Evolutionary conservation across 2,888 invertebrate genomes (phyloP).

Genomic region (Leucophenga maculata): DNA sequence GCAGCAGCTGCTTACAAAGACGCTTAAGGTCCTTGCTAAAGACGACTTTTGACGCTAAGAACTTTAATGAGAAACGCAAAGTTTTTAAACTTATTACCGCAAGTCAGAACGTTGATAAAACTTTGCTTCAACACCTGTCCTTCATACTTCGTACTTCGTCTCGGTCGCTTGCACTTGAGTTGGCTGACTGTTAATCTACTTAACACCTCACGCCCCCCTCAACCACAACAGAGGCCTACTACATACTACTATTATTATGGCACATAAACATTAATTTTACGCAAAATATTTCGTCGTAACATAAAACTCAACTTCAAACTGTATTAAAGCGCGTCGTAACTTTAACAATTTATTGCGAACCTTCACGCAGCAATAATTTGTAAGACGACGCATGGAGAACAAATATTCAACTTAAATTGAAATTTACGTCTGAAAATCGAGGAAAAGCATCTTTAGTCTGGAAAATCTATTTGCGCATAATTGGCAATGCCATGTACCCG

Average conservation of each 20-base stretch:
- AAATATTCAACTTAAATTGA: not conserved
- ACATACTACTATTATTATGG: not conserved
- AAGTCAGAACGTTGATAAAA: constrained; percentile 29
- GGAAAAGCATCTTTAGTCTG: not conserved
- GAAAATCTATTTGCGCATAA: constrained; percentile 13
- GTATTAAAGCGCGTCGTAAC: constrained; percentile 28
- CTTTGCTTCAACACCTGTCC: constrained; percentile 5
- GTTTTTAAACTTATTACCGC: constrained; percentile 63
- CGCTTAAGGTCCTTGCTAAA: not conserved
- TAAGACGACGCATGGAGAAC: not conserved
- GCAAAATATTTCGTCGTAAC: not conserved
- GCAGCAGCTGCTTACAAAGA: constrained; percentile 3
- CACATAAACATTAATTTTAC: constrained; percentile 20
- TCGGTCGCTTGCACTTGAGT: not conserved
- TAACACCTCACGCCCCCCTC: not conserved
- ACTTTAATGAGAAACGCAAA: constrained; percentile 21
- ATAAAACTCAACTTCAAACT: not conserved
- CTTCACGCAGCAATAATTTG: constrained; percentile 28
- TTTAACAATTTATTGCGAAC: constrained; percentile 59
- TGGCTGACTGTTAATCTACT: constrained; percentile 10
- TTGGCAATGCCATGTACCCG: constrained; percentile 11
- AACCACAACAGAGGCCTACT: not conserved
- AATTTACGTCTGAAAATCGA: too few relatives aligned
- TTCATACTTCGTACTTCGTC: not conserved
- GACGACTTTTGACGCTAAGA: not conserved